Percentiles rank a stretch among this genome's conserved stretches.
These are phyloP conservation scores for Buphagus erythrorhynchus DNA, from an alignment of 2,797 vertebrate genomes.

Conservation along the genomic window DNA sequence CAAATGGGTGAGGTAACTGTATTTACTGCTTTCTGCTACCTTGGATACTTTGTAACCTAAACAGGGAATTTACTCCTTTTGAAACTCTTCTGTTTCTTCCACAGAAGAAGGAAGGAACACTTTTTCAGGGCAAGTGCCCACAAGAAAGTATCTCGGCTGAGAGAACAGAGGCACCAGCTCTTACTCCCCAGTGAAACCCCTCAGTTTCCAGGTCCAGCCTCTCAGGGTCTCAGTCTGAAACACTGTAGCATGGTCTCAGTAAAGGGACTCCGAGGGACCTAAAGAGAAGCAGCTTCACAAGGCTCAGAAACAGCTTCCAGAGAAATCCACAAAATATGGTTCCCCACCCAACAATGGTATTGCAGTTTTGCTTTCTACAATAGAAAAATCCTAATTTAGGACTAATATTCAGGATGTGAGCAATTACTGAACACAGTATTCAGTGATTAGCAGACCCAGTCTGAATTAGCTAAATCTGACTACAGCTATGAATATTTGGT, in stretches of 20 bases:
- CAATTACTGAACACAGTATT: not conserved
- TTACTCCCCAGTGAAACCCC: not conserved
- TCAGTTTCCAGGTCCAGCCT: fast-evolving
- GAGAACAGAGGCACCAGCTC: no score
- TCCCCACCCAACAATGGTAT: not conserved
- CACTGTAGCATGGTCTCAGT: not conserved
- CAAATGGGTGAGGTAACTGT: not conserved
- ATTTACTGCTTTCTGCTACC: not conserved
- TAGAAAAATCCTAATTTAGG: not conserved
- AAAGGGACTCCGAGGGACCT: not conserved
- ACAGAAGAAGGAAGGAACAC: not conserved
- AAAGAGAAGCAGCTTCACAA: not conserved
- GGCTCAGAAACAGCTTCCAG: not conserved
- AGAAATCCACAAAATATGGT: not conserved
- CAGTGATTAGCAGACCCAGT: not conserved
- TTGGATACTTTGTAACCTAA: not conserved
- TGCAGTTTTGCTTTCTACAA: not conserved
- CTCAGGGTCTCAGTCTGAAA: not conserved
- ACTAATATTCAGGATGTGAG: not conserved
- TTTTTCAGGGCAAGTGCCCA: not conserved
- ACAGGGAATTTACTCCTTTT: not conserved
- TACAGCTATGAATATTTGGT: not conserved
- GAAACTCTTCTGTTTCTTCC: not conserved
- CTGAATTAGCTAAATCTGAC: not conserved
- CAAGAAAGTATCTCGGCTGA: not conserved